Base-by-base conservation (phyloP, 2,888 invertebrate species). In the Rhingia campestris region DNA sequence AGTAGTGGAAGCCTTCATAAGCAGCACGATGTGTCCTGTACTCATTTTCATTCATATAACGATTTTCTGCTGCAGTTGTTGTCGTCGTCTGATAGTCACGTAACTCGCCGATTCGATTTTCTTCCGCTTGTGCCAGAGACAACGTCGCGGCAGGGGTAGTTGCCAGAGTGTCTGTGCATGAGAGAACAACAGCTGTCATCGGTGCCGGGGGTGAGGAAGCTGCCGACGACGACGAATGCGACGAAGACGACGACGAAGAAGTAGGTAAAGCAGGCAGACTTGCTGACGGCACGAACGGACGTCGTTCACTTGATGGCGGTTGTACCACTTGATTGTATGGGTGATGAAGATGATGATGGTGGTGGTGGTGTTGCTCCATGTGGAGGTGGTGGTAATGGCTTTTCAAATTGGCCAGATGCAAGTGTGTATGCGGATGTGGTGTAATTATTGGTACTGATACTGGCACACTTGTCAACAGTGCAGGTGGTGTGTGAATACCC, bases 371-470 rank as follows among this genome's bases (percentile, higher is more conserved):
- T 7, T 69, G 72, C 51, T 86, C 80, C 74, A 81, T 77, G 47
- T 76, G 86, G 43, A 74, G 74, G 86, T 81, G 77, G 43, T 86
- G 86, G 64, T 80, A 80, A 76, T 77, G 79, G 47, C 49, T 84
- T 84, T 84, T 84, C 84, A 84, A 84, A 84, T 84, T 84, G 70
- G 80, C 64, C 33, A 75, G 64, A 41, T 74, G 82, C 64, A 74
- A 77, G 70, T 77, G 85, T 73, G 59, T 84, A 73, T 85, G 84
- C 81, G 81, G 85, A 85, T 87, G 88, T 86, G 87, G 87, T 86
- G 88, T 87, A 87, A 87, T 86, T 76, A 89, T 88, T 86, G 89
- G 89, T 86, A 89, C 88, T 79, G 89, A 87, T 86, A 87, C 87
- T 87, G 88, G 88, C 87, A 88, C 88, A 88, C 81, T 86, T 73